Conservation (phyloP, 1,140 invertebrate species). For the Zelostemma sp. region DNA sequence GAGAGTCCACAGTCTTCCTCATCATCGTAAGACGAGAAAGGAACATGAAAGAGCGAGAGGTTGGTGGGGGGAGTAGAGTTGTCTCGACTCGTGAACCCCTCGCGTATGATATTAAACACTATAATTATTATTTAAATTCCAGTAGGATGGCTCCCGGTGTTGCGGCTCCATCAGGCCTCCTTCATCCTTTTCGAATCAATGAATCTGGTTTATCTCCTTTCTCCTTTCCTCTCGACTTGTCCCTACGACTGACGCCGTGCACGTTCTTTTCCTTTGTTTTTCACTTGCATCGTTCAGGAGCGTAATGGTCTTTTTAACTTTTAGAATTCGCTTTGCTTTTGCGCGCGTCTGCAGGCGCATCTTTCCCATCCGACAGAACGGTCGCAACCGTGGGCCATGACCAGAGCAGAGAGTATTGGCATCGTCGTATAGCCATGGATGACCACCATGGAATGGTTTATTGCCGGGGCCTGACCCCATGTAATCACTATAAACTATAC, state of each 20-base stretch:
- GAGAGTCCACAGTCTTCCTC: constrained; percentile 6
- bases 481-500: constrained; percentile 71
- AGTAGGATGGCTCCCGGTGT: constrained; percentile 70
- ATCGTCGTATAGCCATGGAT: constrained; percentile 54
- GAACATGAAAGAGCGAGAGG: constrained; percentile 12
- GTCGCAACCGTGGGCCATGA: constrained; percentile 17
- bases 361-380: constrained; percentile 24
- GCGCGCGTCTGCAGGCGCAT: constrained; percentile 58
- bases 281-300: constrained; percentile 28
- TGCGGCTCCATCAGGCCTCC: constrained; percentile 51
- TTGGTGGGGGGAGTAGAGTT: constrained; percentile 13
- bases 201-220: constrained; percentile 37
- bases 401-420: constrained; percentile 32
- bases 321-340: constrained; percentile 65
- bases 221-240: constrained; percentile 21
- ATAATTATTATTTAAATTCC: constrained; percentile 72
- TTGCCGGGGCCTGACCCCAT: constrained; percentile 68
- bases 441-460: constrained; percentile 68
- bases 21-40: constrained; percentile 15
- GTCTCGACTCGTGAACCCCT: constrained; percentile 44
- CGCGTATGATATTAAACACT: constrained; percentile 70
- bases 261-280: constrained; percentile 33
- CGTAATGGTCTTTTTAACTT: constrained; percentile 61
- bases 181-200: constrained; percentile 40
- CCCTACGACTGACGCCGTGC: constrained; percentile 32